Conservation (phyloP, 1,140 invertebrate genomes). For the Portunus trituberculatus region DNA sequence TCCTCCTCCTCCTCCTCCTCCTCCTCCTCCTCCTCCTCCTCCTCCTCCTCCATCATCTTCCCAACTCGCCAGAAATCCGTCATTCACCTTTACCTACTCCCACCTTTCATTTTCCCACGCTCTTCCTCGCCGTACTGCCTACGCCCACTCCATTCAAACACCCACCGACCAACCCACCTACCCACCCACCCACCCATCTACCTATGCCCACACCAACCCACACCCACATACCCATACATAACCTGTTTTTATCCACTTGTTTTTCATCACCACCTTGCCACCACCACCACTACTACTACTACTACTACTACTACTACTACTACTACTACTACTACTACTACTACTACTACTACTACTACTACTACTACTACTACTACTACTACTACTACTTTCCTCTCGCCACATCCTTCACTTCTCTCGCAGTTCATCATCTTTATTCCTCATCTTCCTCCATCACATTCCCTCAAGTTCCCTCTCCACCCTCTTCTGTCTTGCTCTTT, state of each 20-base stretch:
- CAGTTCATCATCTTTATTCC: neutral
- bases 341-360: conserved; percentile 22
- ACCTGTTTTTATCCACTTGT: too few species aligned
- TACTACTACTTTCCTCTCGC: neutral
- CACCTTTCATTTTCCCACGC: too few species aligned
- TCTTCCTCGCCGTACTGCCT: too few species aligned
- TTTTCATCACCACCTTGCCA: neutral
- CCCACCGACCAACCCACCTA: too few species aligned
- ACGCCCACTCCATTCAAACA: too few species aligned
- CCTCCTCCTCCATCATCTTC: neutral
- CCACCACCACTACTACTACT: neutral
- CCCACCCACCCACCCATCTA: too few species aligned
- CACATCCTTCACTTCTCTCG: too few species aligned
- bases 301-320: conserved; percentile 16
- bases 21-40: neutral
- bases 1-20: neutral
- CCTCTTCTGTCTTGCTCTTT: neutral
- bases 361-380: conserved; percentile 22
- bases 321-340: conserved; percentile 13
- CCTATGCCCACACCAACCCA: too few species aligned
- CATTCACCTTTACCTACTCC: too few species aligned
- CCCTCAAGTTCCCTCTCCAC: neutral
- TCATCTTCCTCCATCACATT: neutral
- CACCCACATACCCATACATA: too few species aligned
- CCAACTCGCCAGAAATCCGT: too few species aligned